Evolutionary conservation across 2,888 invertebrate genomes (phyloP), one percentile per base, ranked within the genome.

Genomic region (Cylindroiulus punctatus): DNA sequence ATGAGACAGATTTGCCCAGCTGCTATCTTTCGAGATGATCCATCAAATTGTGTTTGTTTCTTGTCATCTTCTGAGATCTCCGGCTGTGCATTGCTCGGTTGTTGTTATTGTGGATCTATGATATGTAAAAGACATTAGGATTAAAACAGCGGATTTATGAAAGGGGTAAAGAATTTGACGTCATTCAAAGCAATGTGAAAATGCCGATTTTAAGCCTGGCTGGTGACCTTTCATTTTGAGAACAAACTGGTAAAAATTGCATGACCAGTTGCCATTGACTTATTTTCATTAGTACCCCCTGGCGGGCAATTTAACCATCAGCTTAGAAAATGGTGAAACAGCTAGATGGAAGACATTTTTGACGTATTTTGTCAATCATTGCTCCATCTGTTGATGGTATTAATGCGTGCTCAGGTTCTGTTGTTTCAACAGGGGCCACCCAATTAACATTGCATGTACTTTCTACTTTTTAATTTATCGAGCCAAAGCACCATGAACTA

Each of bases 141-240:
- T 81, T 81, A 81, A 81, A 84, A 84, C 42, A 52, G 44, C 2
- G 84, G 32, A 57, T 84, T 84, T 52, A 84, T 84, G 84, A 57
- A 84, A 52, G 40, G 44, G 44, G 17, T 84, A 44, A 19, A 40
- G n/a, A 44, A 84, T 36, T 0, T 84, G 84, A 84, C 42, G 42
- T 17, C 42, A 65, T 26, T 26, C 26, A 26, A 65, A 26, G 19
- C 0, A 65, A 26, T 22, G 19, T 26, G 26, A 65, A 26, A 65
- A 22, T 65, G 26, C 19, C 65, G 65, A 65, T 26, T 22, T 65
- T 22, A 65, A 65, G 65, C 26, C n/a, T 52, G 2, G n/a, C 1
- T 7, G 7, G 3, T 65, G 8, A 26, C 65, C 22, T 65, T 65
- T 65, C 10, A 22, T 65, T 1, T 65, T 7, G 65, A 65, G 8